Percentiles rank a stretch among this genome's conserved stretches.
These are phyloP conservation scores for Ptyas mucosa DNA, from an alignment of 2,113 vertebrate genomes.

Conservation along the genomic window DNA sequence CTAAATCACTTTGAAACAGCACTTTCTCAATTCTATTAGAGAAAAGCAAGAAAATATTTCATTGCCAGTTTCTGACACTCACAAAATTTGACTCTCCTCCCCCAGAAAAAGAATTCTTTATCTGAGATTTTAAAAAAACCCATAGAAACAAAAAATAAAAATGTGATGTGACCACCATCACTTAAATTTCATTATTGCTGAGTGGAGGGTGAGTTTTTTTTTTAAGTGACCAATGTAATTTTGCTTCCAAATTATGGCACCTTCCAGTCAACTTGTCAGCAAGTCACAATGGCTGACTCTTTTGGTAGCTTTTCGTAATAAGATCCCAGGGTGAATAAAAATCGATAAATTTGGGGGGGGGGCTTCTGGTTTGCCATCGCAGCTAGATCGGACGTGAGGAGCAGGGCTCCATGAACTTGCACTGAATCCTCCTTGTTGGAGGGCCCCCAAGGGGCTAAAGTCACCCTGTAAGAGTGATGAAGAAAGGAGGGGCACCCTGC, in stretches of 20 bases:
- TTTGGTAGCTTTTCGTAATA: not conserved
- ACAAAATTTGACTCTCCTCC: not conserved
- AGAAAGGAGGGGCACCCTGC: too few relatives aligned
- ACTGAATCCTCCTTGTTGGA: too few relatives aligned
- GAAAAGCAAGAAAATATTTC: slow-evolving; percentile 11
- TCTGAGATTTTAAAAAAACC: slow-evolving; percentile 2
- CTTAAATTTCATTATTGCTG: not conserved
- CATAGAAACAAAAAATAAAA: not conserved
- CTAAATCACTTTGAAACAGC: not conserved
- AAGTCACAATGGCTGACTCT: not conserved
- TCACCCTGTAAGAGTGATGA: too few relatives aligned
- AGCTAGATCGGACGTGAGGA: too few relatives aligned
- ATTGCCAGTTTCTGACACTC: not conserved
- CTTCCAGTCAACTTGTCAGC: slow-evolving; percentile 14
- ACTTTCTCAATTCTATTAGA: not conserved
- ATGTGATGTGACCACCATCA: not conserved
- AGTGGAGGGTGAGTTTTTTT: fast-evolving
- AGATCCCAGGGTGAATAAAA: too few relatives aligned
- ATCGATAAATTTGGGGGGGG: too few relatives aligned
- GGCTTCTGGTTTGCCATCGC: too few relatives aligned
- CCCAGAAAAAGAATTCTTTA: not conserved
- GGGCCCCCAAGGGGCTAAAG: too few relatives aligned
- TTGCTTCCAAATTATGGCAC: not conserved
- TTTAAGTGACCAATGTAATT: not conserved
- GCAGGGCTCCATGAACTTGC: too few relatives aligned